Percentiles rank a stretch among this genome's conserved stretches.
Conservation (phyloP, 2,888 invertebrate species). For the Lutraria lutraria region DNA sequence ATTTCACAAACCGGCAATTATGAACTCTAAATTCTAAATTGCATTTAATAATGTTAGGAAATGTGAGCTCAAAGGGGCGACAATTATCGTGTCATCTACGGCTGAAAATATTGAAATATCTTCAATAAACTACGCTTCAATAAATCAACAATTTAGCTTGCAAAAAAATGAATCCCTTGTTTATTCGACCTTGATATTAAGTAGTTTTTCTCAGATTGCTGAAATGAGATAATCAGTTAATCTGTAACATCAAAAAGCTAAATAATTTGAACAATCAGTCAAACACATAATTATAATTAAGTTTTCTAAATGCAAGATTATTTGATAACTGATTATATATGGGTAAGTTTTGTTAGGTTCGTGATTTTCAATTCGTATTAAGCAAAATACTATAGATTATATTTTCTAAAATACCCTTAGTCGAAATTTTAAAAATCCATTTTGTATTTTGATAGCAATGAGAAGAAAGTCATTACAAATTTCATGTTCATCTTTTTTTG, state of each 20-base stretch:
- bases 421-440: too few species aligned
- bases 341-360: too few species aligned
- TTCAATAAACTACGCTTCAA: neutral
- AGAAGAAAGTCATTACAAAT: too few species aligned
- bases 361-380: too few species aligned
- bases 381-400: too few species aligned
- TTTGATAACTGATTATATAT: too few species aligned
- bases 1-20: neutral
- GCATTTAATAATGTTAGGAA: neutral
- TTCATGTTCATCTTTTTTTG: too few species aligned
- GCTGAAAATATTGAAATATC: neutral
- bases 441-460: too few species aligned
- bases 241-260: neutral
- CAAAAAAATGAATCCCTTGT: neutral
- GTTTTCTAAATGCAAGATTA: too few species aligned
- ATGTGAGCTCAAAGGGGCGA: neutral
- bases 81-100: neutral
- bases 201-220: neutral
- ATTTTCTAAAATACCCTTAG: too few species aligned
- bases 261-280: neutral
- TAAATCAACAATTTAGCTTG: neutral
- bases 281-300: too few species aligned
- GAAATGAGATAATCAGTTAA: neutral
- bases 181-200: neutral
- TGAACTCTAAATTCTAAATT: constrained; percentile 1